Evolutionary conservation across 2,888 invertebrate species (phyloP), one percentile per base, ranked within the genome.

Genomic region (Rosalia funebris): DNA sequence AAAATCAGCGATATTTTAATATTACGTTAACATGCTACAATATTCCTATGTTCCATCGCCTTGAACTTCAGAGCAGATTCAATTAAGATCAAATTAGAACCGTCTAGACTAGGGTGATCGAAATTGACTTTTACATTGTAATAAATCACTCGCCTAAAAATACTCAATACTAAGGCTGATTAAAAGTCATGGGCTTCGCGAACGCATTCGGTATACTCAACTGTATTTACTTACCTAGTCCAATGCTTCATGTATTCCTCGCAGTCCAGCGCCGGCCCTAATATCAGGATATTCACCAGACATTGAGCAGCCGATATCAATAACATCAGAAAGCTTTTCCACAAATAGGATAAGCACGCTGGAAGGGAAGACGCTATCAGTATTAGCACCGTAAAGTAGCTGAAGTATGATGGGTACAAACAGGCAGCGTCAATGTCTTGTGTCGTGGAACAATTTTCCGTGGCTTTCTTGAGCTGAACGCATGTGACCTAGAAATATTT

Each of bases 401-500:
- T 87, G 79, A 91, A 88, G 79, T 91, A 92, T 44, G 90, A 89
- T 36, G 91, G 91, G 78, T 89, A 89, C 32, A 87, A 82, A 73
- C 89, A 89, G 19, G 81, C 79, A 3, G 79, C 74, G 17, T 81
- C 77, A 59, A 82, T 80, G 46, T 79, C 79, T 19, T 75, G 75
- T 2, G 73, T 69, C 20, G 71, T 57, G 14, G 79, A 76, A 66
- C 79, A 80, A 58, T 80, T 81, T 48, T 73, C 71, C 47, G 72
- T 66, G 2, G 66, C 41, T 20, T 68, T 65, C 34, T 74, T 75
- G 15, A 72, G 54, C 46, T 73, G 70, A 19, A 73, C 75, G 63
- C 80, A 80, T 25, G 75, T 74, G 10, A 77, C 75, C 80, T 79
- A 63, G 37, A 60, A 63, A 25, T n/a, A 34, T 3, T 34, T 34